Percentiles rank a stretch among this genome's conserved stretches.
These are phyloP conservation scores for Drosophila bunnanda DNA, from an alignment of 2,888 invertebrate species.

Conservation along the genomic window DNA sequence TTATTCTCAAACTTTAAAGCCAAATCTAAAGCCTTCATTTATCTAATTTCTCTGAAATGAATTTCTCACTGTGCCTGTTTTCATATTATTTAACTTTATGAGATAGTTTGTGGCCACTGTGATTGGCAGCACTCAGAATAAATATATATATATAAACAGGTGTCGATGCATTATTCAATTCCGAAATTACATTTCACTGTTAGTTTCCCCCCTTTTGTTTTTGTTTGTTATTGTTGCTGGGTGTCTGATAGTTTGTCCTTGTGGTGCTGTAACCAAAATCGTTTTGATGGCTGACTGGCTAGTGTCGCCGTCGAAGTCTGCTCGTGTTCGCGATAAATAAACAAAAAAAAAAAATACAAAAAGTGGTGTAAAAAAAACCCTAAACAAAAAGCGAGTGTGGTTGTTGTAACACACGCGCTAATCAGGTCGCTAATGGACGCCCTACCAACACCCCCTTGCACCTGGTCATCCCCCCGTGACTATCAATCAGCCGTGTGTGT, in stretches of 20 bases:
- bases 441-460: slow-evolving; percentile 16
- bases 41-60: background rate
- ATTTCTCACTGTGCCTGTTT: background rate
- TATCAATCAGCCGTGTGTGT: slow-evolving; percentile 61
- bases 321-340: slow-evolving; percentile 63
- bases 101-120: slow-evolving; percentile 15
- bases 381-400: slow-evolving; percentile 17
- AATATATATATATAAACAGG: slow-evolving; percentile 21
- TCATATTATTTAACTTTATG: slow-evolving; percentile 19
- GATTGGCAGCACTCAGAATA: slow-evolving; percentile 17
- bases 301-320: slow-evolving; percentile 45
- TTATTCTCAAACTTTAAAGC: background rate
- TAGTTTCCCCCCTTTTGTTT: slow-evolving; percentile 3
- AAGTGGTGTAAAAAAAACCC: background rate
- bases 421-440: slow-evolving; percentile 49
- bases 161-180: slow-evolving; percentile 55
- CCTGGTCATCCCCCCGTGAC: slow-evolving; percentile 32
- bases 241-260: slow-evolving; percentile 42
- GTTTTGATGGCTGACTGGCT: slow-evolving; percentile 45
- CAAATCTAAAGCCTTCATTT: background rate
- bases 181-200: slow-evolving; percentile 46
- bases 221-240: slow-evolving; percentile 16
- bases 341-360: slow-evolving; percentile 2
- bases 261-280: slow-evolving; percentile 66
- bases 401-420: slow-evolving; percentile 73